A percentile compares a stretch with the other conserved stretches of the same genome.
Evolutionary conservation across 2,888 invertebrate species (phyloP).

Genomic region (Malthinus seriepunctatus): DNA sequence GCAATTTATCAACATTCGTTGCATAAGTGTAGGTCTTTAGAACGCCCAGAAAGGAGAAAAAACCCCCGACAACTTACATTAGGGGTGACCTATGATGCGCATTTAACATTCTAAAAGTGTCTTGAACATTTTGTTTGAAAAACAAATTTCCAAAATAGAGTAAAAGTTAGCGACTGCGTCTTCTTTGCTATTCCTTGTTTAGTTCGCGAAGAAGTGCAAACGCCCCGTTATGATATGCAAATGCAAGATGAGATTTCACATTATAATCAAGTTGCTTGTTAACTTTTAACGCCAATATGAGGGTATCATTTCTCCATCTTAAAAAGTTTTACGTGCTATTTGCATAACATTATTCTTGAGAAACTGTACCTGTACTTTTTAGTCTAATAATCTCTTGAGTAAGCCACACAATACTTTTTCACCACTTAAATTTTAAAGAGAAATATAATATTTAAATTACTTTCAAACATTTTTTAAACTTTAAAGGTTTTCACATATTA

Average conservation of each 20-base stretch:
- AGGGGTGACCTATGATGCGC: conserved; percentile 48
- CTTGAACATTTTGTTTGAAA: conserved; percentile 50
- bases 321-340: conserved; percentile 12
- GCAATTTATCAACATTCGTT: conserved; percentile 45
- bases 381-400: conserved; percentile 2
- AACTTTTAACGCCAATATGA: conserved; percentile 20
- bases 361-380: conserved; percentile 4
- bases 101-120: conserved; percentile 51
- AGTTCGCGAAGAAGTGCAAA: conserved; percentile 23
- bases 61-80: conserved; percentile 41
- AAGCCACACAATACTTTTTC: not conserved
- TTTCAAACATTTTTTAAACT: too few species aligned
- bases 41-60: conserved; percentile 18
- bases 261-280: conserved; percentile 34
- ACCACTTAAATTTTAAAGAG: too few species aligned
- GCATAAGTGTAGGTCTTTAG: conserved; percentile 39
- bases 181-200: conserved; percentile 25
- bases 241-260: conserved; percentile 36
- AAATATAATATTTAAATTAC: too few species aligned
- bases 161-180: conserved; percentile 43
- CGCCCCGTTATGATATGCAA: conserved; percentile 39
- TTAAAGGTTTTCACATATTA: too few species aligned
- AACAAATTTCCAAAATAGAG: conserved; percentile 53
- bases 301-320: conserved; percentile 11
- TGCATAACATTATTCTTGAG: conserved; percentile 6